Conservation (phyloP, 2,113 vertebrate species). For the Sapayoa aenigma region DNA sequence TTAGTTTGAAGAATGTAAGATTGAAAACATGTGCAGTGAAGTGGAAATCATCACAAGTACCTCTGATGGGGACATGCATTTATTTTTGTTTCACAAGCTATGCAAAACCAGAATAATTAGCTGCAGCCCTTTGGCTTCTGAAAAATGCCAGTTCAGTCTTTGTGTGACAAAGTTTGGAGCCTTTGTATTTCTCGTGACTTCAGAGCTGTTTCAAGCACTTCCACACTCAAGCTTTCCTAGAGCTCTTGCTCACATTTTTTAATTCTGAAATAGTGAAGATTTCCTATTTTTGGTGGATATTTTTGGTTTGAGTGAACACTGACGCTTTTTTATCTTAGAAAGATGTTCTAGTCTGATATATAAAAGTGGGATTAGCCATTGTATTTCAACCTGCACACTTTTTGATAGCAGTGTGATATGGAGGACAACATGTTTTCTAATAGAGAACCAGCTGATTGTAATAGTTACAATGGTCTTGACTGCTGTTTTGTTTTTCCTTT, state of each 20-base stretch:
- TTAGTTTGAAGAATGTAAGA: slow-evolving; percentile 20
- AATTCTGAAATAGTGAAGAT: background rate
- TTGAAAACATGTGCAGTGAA: slow-evolving; percentile 32
- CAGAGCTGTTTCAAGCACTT: background rate
- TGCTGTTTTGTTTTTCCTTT: background rate
- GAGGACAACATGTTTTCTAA: slow-evolving; percentile 10
- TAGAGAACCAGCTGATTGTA: slow-evolving; percentile 24
- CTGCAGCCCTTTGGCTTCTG: slow-evolving; percentile 52
- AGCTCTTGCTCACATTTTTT: fast-evolving
- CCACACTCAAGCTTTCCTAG: background rate
- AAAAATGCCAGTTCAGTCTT: background rate
- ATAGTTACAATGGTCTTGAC: background rate
- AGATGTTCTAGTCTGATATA: slow-evolving; percentile 24
- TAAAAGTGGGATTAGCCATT: slow-evolving; percentile 21
- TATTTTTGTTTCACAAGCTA: slow-evolving; percentile 52
- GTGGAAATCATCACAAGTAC: slow-evolving; percentile 44
- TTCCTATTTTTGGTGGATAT: background rate
- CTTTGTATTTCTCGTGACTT: fast-evolving
- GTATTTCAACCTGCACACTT: slow-evolving; percentile 23
- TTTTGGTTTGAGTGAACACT: background rate
- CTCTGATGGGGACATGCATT: slow-evolving; percentile 33
- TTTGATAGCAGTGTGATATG: slow-evolving; percentile 15
- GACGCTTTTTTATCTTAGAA: slow-evolving; percentile 5
- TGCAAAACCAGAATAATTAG: slow-evolving; percentile 54
- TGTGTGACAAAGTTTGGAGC: slow-evolving; percentile 1